A percentile compares a stretch with the other conserved stretches of the same genome.
These are phyloP conservation scores for Drosophila pachea DNA, from an alignment of 1,140 invertebrate species.

Conservation along the genomic window DNA sequence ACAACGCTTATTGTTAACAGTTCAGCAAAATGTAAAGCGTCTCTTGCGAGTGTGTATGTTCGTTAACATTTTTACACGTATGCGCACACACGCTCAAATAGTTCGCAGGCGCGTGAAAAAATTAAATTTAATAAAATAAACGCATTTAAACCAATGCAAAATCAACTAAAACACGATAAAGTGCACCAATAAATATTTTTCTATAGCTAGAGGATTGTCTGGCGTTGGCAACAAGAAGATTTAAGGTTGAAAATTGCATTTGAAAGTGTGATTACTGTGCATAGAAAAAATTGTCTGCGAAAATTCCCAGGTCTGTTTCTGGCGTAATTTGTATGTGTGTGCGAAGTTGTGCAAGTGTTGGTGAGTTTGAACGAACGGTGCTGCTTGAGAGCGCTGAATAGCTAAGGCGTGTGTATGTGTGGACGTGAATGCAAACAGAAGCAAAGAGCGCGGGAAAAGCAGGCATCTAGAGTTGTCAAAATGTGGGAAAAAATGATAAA, in stretches of 20 bases:
- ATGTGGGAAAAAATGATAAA: slow-evolving; percentile 4
- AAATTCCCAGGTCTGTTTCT: slow-evolving; percentile 73
- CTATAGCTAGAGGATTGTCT: slow-evolving; percentile 52
- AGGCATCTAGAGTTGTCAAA: slow-evolving; percentile 50
- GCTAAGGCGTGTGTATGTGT: slow-evolving; percentile 29
- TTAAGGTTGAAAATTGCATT: slow-evolving; percentile 60
- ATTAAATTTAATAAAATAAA: slow-evolving; percentile 59
- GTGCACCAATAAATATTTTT: slow-evolving; percentile 48
- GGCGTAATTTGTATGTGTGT: slow-evolving; percentile 50
- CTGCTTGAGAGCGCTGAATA: slow-evolving; percentile 41
- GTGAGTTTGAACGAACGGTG: slow-evolving; percentile 11
- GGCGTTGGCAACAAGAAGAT: slow-evolving; percentile 41
- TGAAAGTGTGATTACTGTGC: slow-evolving; percentile 65
- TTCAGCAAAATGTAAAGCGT: slow-evolving; percentile 39
- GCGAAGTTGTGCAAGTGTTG: slow-evolving; percentile 15
- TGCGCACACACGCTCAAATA: slow-evolving; percentile 46
- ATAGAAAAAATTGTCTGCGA: slow-evolving; percentile 63
- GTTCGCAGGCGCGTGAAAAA: slow-evolving; percentile 41
- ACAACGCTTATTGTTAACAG: slow-evolving; percentile 21
- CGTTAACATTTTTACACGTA: slow-evolving; percentile 37
- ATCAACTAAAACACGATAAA: slow-evolving; percentile 55
- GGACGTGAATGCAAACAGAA: slow-evolving; percentile 39
- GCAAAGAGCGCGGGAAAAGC: slow-evolving; percentile 46
- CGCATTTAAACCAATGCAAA: slow-evolving; percentile 68
- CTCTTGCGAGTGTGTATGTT: slow-evolving; percentile 19